Percentiles rank a stretch among this genome's conserved stretches.
Conservation (phyloP, 2,888 invertebrate genomes). For the Adineta ricciae region DNA sequence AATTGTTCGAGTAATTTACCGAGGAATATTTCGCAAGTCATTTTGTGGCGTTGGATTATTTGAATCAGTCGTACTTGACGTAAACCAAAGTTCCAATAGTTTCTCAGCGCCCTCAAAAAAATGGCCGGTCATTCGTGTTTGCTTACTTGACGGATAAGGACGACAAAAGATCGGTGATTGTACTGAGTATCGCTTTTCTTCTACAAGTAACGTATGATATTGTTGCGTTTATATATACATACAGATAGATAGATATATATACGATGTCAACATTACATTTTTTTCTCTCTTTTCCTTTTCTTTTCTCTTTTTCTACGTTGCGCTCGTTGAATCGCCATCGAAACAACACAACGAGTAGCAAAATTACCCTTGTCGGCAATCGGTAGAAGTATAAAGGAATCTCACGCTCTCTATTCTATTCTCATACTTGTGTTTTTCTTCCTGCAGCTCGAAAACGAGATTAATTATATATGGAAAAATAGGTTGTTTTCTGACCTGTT, state of each 20-base stretch:
- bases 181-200: not conserved
- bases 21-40: constrained; percentile 32
- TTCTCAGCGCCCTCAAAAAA: constrained; percentile 98
- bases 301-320: not conserved
- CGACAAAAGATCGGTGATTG: not conserved
- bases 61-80: constrained; percentile 41
- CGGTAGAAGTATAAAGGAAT: not conserved
- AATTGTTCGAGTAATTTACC: not conserved
- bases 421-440: not conserved
- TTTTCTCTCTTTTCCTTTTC: not conserved
- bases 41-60: constrained; percentile 5
- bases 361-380: not conserved
- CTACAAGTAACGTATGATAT: not conserved
- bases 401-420: not conserved
- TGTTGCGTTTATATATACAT: too few species aligned
- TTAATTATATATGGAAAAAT: too few species aligned
- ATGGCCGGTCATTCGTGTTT: constrained; percentile 42
- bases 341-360: not conserved
- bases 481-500: too few species aligned
- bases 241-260: too few species aligned
- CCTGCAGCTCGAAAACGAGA: not conserved
- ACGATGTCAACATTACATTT: not conserved
- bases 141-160: not conserved
- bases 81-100: constrained; percentile 92
- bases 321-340: not conserved